phyloP scores from a whole-genome alignment of 2,113 vertebrate species.

The Seriola aureovittata region DNA sequence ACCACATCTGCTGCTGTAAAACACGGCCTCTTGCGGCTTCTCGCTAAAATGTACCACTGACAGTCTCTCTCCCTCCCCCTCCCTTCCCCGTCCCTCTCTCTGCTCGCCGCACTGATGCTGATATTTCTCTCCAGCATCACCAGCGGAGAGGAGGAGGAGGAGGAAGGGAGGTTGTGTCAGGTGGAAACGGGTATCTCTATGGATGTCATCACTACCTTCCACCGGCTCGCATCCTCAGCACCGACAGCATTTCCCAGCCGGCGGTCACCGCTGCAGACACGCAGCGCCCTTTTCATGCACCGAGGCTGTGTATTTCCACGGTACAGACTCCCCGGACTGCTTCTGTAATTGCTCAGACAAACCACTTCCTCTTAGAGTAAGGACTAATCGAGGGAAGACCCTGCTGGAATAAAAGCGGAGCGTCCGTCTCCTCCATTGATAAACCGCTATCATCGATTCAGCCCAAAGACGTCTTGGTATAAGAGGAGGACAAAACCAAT shows the following conservation, averaged over 20 bases:
- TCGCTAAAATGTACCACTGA: not conserved
- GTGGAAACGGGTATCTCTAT: conserved; percentile 77
- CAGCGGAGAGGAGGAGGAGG: conserved; percentile 71
- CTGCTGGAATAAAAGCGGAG: conserved; percentile 69
- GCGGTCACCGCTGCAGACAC: conserved; percentile 58
- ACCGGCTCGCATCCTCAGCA: conserved; percentile 74
- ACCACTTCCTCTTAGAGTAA: conserved; percentile 30
- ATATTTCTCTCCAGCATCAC: conserved; percentile 77
- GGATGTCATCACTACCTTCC: conserved; percentile 76
- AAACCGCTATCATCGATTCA: conserved; percentile 64
- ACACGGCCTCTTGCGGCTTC: conserved; percentile 30
- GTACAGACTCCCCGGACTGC: conserved; percentile 14
- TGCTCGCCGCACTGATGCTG: conserved; percentile 76
- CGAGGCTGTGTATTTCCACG: conserved; percentile 29
- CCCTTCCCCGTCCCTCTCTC: conserved; percentile 5
- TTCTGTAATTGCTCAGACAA: conserved; percentile 31
- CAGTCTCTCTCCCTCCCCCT: not conserved
- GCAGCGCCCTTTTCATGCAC: conserved; percentile 35
- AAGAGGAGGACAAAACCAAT: conserved; percentile 51
- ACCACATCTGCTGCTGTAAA: not conserved
- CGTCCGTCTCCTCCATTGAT: conserved; percentile 70
- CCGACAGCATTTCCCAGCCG: conserved; percentile 64
- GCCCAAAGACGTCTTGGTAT: conserved; percentile 55
- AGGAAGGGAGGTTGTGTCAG: conserved; percentile 75
- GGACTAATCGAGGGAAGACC: conserved; percentile 57